Evolutionary conservation across 1,140 invertebrate genomes (phyloP), one percentile per base, ranked within the genome.

Genomic region (Orussus abietinus): DNA sequence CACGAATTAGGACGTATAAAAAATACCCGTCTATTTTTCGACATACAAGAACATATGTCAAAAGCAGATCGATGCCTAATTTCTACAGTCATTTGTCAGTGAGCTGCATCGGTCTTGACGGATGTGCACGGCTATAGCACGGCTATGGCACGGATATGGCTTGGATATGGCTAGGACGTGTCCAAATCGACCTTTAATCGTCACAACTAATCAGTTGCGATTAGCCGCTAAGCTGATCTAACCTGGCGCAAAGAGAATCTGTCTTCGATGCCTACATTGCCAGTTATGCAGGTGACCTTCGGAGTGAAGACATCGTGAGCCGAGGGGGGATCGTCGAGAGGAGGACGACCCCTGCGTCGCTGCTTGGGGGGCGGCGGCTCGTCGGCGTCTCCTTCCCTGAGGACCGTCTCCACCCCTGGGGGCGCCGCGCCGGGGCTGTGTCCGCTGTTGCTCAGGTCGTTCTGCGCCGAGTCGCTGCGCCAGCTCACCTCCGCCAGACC

Each of bases 401-500:
- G 45, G 11, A 75, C 79, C 64, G 58, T 77, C 63, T 54, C 74
- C 40, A 70, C 75, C 53, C 63, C 75, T 57, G 49, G 77, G 49
- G 47, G 59, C 3, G 55, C 62, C 9, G 60, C 51, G 30, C 64
- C 59, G 14, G 61, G 58, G 66, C 69, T 64, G 52, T 70, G 59
- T 7, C 64, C 58, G 45, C 65, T 64, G 49, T 68, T 68, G 30
- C 51, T 70, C 59, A 62, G 36, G 42, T 64, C 59, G 54, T 73
- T 63, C 47, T 70, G 64, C 44, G 59, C 59, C 19, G 76, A 74
- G 48, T 82, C 78, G 56, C 85, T 83, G 46, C 80, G 80, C 85
- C 86, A 89, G 41, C 86, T 87, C 3, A 91, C 87, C 67, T 93
- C 89, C 22, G 90, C 89, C 12, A 94, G 71, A 0, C 92, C 92